Percentiles rank a stretch among this genome's conserved stretches.
These are phyloP conservation scores for Chaetodon trifasciatus DNA, from an alignment of 2,797 vertebrate species.

Conservation along the genomic window DNA sequence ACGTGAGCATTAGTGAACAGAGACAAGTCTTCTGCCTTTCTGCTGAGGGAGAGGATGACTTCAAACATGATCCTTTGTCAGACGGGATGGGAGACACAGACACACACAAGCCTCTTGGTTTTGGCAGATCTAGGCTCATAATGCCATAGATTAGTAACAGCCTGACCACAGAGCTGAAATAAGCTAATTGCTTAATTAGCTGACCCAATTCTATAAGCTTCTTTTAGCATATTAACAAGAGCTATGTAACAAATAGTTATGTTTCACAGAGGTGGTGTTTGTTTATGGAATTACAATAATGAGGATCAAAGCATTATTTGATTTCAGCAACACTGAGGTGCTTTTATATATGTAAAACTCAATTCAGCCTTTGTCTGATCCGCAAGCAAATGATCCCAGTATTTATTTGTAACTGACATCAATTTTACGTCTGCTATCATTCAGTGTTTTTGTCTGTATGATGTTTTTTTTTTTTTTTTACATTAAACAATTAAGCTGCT, in stretches of 20 bases:
- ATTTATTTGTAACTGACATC: conserved; percentile 55
- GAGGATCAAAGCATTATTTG: conserved; percentile 70
- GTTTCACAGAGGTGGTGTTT: conserved; percentile 82
- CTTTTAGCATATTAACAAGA: conserved; percentile 87
- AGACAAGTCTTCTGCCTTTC: conserved; percentile 79
- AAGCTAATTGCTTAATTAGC: conserved; percentile 91
- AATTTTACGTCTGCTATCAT: conserved; percentile 28
- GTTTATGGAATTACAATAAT: conserved; percentile 86
- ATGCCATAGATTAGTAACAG: conserved; percentile 85
- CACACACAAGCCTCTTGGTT: conserved; percentile 70
- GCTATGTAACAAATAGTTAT: conserved; percentile 84
- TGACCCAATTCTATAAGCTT: conserved; percentile 89
- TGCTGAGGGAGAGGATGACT: conserved; percentile 77
- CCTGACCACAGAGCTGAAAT: conserved; percentile 87
- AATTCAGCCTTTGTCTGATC: conserved; percentile 43
- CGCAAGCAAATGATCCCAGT: conserved; percentile 40
- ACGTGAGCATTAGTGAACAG: conserved; percentile 82
- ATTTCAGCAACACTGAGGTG: conserved; percentile 35
- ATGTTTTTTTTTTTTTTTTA: conserved; percentile 38
- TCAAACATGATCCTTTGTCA: conserved; percentile 84
- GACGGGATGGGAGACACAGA: conserved; percentile 71
- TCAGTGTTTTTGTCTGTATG: conserved; percentile 18
- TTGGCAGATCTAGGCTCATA: conserved; percentile 84
- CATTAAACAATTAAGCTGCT: conserved; percentile 84
- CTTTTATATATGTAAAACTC: conserved; percentile 44